phyloP scores from a whole-genome alignment of 2,888 invertebrate genomes.

The Atrina japonica region DNA sequence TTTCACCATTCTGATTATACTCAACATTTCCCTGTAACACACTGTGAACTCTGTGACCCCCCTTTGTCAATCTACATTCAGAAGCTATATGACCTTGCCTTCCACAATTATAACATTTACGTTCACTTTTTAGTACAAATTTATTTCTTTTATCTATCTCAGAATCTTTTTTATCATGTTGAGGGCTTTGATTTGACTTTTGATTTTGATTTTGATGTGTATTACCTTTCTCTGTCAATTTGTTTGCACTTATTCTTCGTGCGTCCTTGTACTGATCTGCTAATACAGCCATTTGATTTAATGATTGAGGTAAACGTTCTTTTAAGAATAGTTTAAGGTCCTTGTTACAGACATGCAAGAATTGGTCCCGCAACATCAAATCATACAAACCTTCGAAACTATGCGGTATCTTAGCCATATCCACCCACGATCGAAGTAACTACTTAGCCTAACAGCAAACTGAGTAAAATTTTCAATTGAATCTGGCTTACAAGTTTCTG shows the following conservation, averaged over 20 bases:
- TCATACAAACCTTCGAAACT: not conserved
- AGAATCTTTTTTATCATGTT: not conserved
- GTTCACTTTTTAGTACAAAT: slow-evolving; percentile 1
- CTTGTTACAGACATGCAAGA: not conserved
- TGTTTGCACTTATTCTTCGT: not conserved
- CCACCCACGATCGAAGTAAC: slow-evolving; percentile 32
- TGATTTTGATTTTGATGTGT: no score
- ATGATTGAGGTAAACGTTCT: not conserved
- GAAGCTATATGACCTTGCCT: slow-evolving; percentile 9
- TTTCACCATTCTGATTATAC: no score
- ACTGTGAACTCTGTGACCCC: not conserved
- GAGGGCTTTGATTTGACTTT: not conserved
- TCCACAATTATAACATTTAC: no score
- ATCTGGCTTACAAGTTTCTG: slow-evolving; percentile 7
- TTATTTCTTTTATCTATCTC: not conserved
- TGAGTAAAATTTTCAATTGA: slow-evolving; percentile 27
- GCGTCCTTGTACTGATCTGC: slow-evolving; percentile 4
- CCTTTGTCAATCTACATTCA: not conserved
- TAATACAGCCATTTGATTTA: not conserved
- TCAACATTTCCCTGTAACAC: not conserved
- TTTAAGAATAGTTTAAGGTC: slow-evolving; percentile 6
- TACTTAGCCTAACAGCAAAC: slow-evolving; percentile 22
- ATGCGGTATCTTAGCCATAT: slow-evolving; percentile 3
- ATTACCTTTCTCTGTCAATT: no score
- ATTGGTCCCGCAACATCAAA: slow-evolving; percentile 19